These are phyloP conservation scores for Drosophila nigrodunni DNA, from an alignment of 1,140 invertebrate species.

Conservation along the genomic window DNA sequence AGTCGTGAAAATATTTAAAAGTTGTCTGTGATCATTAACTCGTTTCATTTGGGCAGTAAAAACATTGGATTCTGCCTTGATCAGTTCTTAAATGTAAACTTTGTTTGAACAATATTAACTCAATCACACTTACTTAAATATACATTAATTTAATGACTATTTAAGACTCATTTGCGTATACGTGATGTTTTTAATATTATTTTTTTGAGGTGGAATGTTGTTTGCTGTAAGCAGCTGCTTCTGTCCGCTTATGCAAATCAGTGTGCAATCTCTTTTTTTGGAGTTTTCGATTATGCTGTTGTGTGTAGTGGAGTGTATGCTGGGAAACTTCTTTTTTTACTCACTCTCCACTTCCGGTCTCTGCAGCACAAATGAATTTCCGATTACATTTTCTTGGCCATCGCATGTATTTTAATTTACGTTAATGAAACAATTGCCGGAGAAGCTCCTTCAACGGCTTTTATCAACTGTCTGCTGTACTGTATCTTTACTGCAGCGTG, in stretches of 20 bases:
- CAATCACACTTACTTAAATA: too few species aligned
- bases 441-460: slow-evolving; percentile 17
- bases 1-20: too few species aligned
- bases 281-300: slow-evolving; percentile 73
- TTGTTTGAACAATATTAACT: too few species aligned
- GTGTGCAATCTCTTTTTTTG: slow-evolving; percentile 72
- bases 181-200: too few species aligned
- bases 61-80: too few species aligned
- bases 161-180: too few species aligned
- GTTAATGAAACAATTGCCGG: slow-evolving; percentile 76
- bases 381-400: slow-evolving; percentile 72
- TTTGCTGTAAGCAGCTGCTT: slow-evolving; percentile 56
- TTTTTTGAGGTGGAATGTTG: background rate
- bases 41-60: too few species aligned
- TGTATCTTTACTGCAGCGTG: background rate
- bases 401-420: slow-evolving; percentile 76
- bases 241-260: slow-evolving; percentile 75
- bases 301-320: slow-evolving; percentile 23
- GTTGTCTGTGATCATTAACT: too few species aligned
- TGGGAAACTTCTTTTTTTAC: background rate
- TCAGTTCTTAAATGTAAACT: too few species aligned
- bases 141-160: too few species aligned
- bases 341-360: slow-evolving; percentile 5
- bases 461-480: slow-evolving; percentile 1
- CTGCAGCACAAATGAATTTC: slow-evolving; percentile 65